These are phyloP conservation scores for Morpho achilles DNA, from an alignment of 2,888 invertebrate species.

Conservation along the genomic window DNA sequence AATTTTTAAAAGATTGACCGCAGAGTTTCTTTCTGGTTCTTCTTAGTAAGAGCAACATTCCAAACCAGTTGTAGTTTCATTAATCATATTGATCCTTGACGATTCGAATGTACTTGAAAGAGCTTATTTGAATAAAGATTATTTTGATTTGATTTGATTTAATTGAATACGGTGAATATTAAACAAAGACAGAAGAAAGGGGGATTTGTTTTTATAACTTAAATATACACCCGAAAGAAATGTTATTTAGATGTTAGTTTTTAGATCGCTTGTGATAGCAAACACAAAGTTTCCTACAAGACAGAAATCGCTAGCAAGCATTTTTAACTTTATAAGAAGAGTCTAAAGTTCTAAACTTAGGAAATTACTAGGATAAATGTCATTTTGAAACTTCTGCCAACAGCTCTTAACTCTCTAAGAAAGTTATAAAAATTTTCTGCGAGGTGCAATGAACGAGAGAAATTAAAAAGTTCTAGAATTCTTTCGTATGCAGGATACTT, in stretches of 20 bases:
- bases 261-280: conserved; percentile 10
- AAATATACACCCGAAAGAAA: background rate
- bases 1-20: too few species aligned
- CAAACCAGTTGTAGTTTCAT: too few species aligned
- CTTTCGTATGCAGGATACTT: background rate
- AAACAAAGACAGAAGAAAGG: too few species aligned
- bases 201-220: too few species aligned
- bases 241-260: conserved; percentile 1
- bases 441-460: conserved; percentile 5
- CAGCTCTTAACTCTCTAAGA: conserved; percentile 25
- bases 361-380: conserved; percentile 32
- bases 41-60: too few species aligned
- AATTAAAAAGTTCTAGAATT: conserved; percentile 6
- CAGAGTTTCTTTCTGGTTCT: too few species aligned
- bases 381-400: conserved; percentile 29
- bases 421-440: conserved; percentile 20
- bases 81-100: too few species aligned
- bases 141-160: too few species aligned
- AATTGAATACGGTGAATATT: too few species aligned
- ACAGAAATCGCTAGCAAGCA: conserved; percentile 22
- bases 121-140: too few species aligned
- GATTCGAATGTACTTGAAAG: too few species aligned
- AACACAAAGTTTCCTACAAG: conserved; percentile 17
- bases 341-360: conserved; percentile 26
- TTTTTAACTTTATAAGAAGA: conserved; percentile 27